Evolutionary conservation across 1,140 invertebrate species (phyloP), one percentile per base, ranked within the genome.

Genomic region (Drosophila ogumai): DNA sequence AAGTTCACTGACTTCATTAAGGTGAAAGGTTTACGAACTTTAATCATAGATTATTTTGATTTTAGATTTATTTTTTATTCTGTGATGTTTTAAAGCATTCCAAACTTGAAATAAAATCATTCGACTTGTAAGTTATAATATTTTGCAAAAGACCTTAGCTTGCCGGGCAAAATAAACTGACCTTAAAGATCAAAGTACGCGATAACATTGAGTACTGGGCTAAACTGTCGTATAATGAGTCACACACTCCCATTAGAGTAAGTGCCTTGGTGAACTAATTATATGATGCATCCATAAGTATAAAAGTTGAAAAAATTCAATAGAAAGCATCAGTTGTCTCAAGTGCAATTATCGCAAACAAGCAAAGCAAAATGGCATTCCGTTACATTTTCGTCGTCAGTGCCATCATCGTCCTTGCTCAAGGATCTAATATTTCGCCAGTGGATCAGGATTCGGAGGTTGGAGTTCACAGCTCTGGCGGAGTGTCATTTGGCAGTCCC

Each of bases 371-470:
- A 28, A 73, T 73, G 69, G 44, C 67, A 6, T 43, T 73, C 44
- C 43, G 22, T 15, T 41, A 36, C 19, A 43, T 73, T 59, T 49
- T 59, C 10, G 36, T 72, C n/a, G 36, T 73, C 54, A 72, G 69
- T 50, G 52, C 44, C 15, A 10, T 72, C 34, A 17, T 72, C 7
- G 66, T 72, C 66, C 44, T 72, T 19, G 10, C 66, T 17, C 66
- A 72, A 49, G 68, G 68, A 50, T 71, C 65, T 0, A 28, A 71
- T 49, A 19, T 71, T 31, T 40, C 68, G 12, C 32, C 66, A 5
- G 68, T 56, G 34, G 28, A 57, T 9, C 68, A 38, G n/a, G 66
- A 47, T 10, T 36, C 68, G 6, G 13, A 28, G 12, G 52, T 40
- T 7, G 68, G 44, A 59, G 19, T 71, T 5, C 68, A 47, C 13